Evolutionary conservation across 2,113 vertebrate genomes (phyloP).

Genomic region (Muntiacus muntjak): DNA sequence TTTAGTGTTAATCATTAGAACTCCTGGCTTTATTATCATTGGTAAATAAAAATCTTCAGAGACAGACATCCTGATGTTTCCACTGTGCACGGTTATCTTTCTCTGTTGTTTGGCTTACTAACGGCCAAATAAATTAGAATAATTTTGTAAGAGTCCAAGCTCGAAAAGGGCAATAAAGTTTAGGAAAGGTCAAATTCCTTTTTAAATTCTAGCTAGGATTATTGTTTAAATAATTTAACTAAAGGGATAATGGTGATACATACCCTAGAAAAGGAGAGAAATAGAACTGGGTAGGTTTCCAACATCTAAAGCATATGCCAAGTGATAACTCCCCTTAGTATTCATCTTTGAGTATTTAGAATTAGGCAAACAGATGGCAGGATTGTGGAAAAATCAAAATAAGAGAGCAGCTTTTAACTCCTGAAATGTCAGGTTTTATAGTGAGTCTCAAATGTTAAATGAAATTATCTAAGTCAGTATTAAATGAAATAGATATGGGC

Average conservation of each 20-base stretch:
- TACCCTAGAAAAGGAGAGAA: not conserved
- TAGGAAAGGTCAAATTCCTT: not conserved
- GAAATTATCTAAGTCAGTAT: not conserved
- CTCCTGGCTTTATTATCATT: not conserved
- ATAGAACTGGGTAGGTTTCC: not conserved
- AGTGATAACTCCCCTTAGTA: slow-evolving; percentile 26
- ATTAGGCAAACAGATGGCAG: slow-evolving; percentile 47
- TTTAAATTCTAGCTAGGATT: not conserved
- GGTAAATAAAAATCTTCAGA: slow-evolving; percentile 26
- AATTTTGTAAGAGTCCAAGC: not conserved
- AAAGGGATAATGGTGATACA: not conserved
- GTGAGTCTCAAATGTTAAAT: not conserved
- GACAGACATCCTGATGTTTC: not conserved
- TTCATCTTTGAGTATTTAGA: slow-evolving; percentile 33
- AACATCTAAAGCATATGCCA: slow-evolving; percentile 10
- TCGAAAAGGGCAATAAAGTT: not conserved
- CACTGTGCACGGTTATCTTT: not conserved
- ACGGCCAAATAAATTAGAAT: not conserved
- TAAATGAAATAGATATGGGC: not conserved
- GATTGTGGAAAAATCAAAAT: slow-evolving; percentile 31
- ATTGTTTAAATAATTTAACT: not conserved
- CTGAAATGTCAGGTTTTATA: slow-evolving; percentile 39
- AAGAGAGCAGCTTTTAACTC: slow-evolving; percentile 39
- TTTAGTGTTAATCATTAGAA: not conserved
- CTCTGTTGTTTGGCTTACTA: not conserved